Evolutionary conservation across 2,888 invertebrate genomes (phyloP), one percentile per base, ranked within the genome.

Genomic region (Melanostoma mellinum): DNA sequence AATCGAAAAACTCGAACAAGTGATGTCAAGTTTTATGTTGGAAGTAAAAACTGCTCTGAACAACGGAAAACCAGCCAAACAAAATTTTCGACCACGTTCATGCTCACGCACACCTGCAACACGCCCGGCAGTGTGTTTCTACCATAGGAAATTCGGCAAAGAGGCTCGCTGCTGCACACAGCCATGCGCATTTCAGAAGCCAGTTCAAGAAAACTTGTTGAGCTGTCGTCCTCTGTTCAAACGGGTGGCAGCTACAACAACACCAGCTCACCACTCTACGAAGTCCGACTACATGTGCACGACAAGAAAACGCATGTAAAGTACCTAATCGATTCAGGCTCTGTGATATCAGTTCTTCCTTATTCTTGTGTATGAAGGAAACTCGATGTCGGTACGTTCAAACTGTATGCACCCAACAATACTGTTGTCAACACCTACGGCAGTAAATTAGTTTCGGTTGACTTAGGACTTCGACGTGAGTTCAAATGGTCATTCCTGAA

Each of bases 371-470:
- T 20, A 1, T 20, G 1, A 20, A 9, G 30, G 30, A 35, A 53
- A 53, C 8, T 4, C 3, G 3, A 3, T 30, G 1, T 9, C 32
- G 35, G 8, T 56, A 35, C n/a, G 2, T 38, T 56, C 33, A 56
- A 32, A 35, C 56, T 4, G 6, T 56, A 35, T 56, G 35, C 56
- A 33, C 36, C 56, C n/a, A 56, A 56, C 3, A 35, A 6, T 9
- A 38, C 38, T 1, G 60, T 40, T 38, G 4, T 20, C 38, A 38
- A 38, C 6, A 38, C 38, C 6, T 38, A 38, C 6, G 38, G 38
- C 6, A 38, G 6, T 6, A 38, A 6, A 6, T 6, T 38, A 38
- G 6, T 92, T 88, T 89, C 88, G 38, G 38, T 38, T 6, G 38
- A 38, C 6, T 38, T 38, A 38, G 38, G 38, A 38, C 4, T 38